Conservation (phyloP, 2,888 invertebrate species). For the Limnephilus auricula region DNA sequence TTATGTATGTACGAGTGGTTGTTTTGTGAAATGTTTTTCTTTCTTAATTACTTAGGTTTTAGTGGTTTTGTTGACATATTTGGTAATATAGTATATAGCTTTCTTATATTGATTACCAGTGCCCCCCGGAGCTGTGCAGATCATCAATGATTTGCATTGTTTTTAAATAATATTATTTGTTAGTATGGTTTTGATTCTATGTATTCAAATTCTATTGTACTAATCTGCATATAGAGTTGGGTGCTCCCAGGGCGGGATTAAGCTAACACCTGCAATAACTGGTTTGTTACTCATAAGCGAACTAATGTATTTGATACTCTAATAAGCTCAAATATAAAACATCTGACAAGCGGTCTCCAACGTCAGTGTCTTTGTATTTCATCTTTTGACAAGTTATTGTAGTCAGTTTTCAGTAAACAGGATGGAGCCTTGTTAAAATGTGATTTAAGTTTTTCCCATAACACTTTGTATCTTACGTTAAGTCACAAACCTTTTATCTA, state of each 20-base stretch:
- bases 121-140: not conserved
- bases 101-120: slow-evolving; percentile 28
- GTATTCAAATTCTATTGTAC: not conserved
- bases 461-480: too few relatives aligned
- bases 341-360: not conserved
- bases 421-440: not conserved
- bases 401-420: not conserved
- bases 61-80: slow-evolving; percentile 23
- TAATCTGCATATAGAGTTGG: not conserved
- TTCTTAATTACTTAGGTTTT: not conserved
- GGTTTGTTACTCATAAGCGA: not conserved
- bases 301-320: not conserved
- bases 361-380: not conserved
- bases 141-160: not conserved
- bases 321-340: not conserved
- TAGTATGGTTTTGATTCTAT: not conserved
- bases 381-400: not conserved
- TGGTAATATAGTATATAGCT: slow-evolving; percentile 20
- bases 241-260: not conserved
- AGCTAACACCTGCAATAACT: not conserved
- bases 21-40: slow-evolving; percentile 1
- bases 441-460: not conserved
- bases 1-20: not conserved
- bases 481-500: not conserved
- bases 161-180: not conserved